Evolutionary conservation across 2,113 vertebrate species (phyloP), one percentile per base, ranked within the genome.

Genomic region (Lutjanus erythropterus): DNA sequence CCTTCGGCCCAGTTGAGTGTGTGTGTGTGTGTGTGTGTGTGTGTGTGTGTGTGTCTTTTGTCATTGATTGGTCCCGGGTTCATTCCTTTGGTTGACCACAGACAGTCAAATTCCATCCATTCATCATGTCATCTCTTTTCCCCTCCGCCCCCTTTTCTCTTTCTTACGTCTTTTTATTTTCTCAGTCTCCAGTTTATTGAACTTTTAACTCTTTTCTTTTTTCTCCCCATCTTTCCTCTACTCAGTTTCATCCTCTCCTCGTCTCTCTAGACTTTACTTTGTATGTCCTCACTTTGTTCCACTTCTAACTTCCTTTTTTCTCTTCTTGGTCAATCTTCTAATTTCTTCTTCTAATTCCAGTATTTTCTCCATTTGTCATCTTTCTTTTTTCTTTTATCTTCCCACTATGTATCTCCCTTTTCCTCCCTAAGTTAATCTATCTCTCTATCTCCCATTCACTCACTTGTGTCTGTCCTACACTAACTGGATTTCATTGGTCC

Each of bases 61-160:
- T 84, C 60, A 59, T 33, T 88, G 87, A 74, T 83, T 62, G 89
- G 59, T 77, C 78, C 50, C 1, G 15, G 69, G 55, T 81, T 76
- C 75, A 56, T 87, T 86, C 78, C 72, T 80, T 14, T 50, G 88
- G 82, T 86, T 16, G 78, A 89, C 88, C 90, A 83, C 88, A 78
- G 65, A 78, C 80, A 70, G 61, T 83, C 59, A 56, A 5, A 85
- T 88, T 86, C 79, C 82, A 75, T 72, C 75, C 75, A 80, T 86
- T 88, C 73, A 79, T 89, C 49, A 67, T 39, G 75, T 62, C 74
- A 27, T 74, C 72, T 62, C 25, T 16, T 5, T 16, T 50, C 58
- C 15, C 42, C 39, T 35, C 21, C 19, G 3, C 14, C 46, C n/a
- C 27, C 53, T 46, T 11, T 12, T 35, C 31, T 39, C 62, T 41